Percentiles rank a stretch among this genome's conserved stretches.
These are phyloP conservation scores for Rhizoglyphus robini DNA, from an alignment of 1,140 invertebrate species.

Conservation along the genomic window DNA sequence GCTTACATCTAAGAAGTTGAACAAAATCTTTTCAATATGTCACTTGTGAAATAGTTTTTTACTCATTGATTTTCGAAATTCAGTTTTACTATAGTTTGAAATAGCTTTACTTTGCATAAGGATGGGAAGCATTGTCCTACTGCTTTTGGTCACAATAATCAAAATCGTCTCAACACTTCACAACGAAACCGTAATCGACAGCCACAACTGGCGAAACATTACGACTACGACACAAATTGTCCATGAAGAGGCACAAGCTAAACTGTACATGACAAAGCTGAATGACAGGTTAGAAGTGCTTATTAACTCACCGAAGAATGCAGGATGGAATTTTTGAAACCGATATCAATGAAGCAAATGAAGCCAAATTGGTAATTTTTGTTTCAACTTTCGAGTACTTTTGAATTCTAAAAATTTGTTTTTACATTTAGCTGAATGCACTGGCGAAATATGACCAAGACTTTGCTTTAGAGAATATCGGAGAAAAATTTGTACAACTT, in stretches of 20 bases:
- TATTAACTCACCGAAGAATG: neutral
- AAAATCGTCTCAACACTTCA: no score
- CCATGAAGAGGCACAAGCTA: neutral
- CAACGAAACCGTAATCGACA: no score
- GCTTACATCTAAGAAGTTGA: no score
- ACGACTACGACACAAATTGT: neutral
- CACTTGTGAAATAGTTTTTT: no score
- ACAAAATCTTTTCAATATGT: no score
- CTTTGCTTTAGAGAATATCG: neutral
- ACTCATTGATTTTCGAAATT: no score
- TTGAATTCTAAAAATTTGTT: no score
- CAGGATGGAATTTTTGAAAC: slow-evolving; percentile 13
- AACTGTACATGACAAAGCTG: neutral
- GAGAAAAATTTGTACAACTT: neutral
- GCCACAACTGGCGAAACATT: neutral
- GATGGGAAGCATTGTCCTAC: neutral
- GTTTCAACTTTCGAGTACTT: no score
- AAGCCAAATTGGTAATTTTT: slow-evolving; percentile 11
- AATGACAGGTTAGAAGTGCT: neutral
- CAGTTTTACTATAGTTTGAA: no score
- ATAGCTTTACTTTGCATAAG: no score
- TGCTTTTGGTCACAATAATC: neutral
- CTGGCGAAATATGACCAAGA: neutral
- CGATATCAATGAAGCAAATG: slow-evolving; percentile 3
- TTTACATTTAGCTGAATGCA: neutral